A percentile compares a stretch with the other conserved stretches of the same genome.
phyloP scores from a whole-genome alignment of 1,140 invertebrate genomes.

The Neuroterus valhalla region DNA sequence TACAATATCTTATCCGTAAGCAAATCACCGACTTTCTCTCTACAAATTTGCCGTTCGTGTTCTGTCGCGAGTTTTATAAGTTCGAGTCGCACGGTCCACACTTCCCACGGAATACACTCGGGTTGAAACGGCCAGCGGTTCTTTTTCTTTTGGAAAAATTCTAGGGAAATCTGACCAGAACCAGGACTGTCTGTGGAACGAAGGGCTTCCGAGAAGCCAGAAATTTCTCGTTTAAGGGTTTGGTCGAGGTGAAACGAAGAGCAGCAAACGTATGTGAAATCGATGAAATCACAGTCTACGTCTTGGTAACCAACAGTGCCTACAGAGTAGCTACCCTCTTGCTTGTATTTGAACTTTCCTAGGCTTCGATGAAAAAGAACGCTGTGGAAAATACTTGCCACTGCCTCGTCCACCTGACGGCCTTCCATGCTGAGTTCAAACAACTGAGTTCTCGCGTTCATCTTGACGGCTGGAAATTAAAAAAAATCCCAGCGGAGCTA shows the following conservation, averaged over 20 bases:
- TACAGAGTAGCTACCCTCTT: conserved; percentile 94
- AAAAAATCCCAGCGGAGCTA: too few species aligned
- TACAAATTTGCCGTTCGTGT: conserved; percentile 89
- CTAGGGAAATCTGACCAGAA: conserved; percentile 91
- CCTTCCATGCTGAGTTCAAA: conserved; percentile 94
- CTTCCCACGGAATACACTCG: conserved; percentile 97
- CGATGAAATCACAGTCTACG: conserved; percentile 97
- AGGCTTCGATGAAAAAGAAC: conserved; percentile 94
- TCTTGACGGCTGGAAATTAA: conserved; percentile 67
- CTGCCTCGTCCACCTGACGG: conserved; percentile 95
- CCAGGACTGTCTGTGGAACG: conserved; percentile 83
- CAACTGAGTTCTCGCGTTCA: conserved; percentile 92
- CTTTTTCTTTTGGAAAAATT: conserved; percentile 95
- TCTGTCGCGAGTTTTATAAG: conserved; percentile 90
- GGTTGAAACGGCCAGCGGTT: conserved; percentile 86
- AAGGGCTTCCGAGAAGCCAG: conserved; percentile 89
- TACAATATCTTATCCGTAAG: conserved; percentile 94
- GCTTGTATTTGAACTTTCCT: conserved; percentile 96
- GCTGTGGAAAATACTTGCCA: conserved; percentile 95
- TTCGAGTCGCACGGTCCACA: conserved; percentile 95
- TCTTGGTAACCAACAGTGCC: conserved; percentile 96
- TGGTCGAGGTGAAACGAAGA: conserved; percentile 86
- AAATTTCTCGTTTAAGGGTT: conserved; percentile 87
- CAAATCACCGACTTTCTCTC: conserved; percentile 93
- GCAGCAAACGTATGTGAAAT: conserved; percentile 97